Base-by-base conservation (phyloP, 2,888 invertebrate species). In the Selenia dentaria region DNA sequence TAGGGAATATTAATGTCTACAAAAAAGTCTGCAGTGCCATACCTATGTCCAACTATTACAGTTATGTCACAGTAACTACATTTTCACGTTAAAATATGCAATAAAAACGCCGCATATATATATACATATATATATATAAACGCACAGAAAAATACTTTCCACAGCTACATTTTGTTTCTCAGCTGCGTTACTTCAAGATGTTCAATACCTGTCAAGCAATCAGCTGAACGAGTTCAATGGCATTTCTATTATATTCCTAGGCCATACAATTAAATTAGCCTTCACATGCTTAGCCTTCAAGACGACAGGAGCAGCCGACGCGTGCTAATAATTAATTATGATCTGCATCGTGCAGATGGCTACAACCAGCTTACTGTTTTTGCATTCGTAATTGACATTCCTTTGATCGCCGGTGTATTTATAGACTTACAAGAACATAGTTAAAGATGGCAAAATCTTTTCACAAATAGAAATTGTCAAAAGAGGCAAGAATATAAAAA, bases 291-390 rank as follows among this genome's bases (percentile, higher is more conserved):
- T 41, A 46, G 32, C 43, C 34, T 43, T 41, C 40, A 25, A 25
- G 29, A 25, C 9, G 25, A 35, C 45, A 29, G 18, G 26, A 31
- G 35, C 45, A 20, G 9, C 38, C 34, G 46, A 40, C 46, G 39
- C 46, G 46, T 35, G 35, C 16, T 12, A 10, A 8, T 26, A 47
- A 47, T 47, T 47, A 47, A 41, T 47, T 36, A 26, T n/a, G n/a
- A n/a, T 5, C n/a, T 32, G 9, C 46, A 47, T 47, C 36, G 20
- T 24, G 14, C 6, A 16, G 35, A 47, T 47, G 22, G 32, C 27
- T 20, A 24, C 36, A 31, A 20, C 13, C 29, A 32, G 24, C 29
- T 25, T 29, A 35, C 45, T 26, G 35, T 44, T 36, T 44, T 37
- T 44, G 37, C 33, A 28, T 44, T 36, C 6, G 25, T 31, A 33